Evolutionary conservation across 2,113 vertebrate species (phyloP), one percentile per base, ranked within the genome.

Genomic region (Pseudolaguvia tuberculata): DNA sequence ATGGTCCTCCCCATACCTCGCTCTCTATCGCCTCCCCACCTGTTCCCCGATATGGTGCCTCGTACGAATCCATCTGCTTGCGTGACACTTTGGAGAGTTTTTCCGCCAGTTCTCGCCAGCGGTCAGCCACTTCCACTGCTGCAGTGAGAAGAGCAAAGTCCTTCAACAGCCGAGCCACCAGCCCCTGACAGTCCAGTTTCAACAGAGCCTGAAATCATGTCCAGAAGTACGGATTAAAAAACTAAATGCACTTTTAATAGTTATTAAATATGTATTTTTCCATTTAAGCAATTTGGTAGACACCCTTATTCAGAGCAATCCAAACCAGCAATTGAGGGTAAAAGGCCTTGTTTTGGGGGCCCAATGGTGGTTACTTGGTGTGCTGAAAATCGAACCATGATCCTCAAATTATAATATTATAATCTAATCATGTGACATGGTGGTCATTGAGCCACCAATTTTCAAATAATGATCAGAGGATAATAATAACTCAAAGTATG

Each of bases 131-230:
- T 86, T 99, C 97, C 51, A 98, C 97, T 0, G 97, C 97, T 0
- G 96, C 97, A 81, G 97, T 99, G 78, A 99, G 91, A 51, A 99
- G 91, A 48, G 96, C 96, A 0, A 99, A 99, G 88, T 98, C 97
- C 91, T 98, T 94, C 77, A 98, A 86, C 39, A 98, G 92, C 1
- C 94, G 82, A 39, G 94, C 94, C 3, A 99, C 97, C 9, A 99
- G 89, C 14, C 97, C 97, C 85, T 99, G 97, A 85, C 95, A 98
- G 85, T 98, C 96, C 92, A 99, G 91, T 85, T 94, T 98, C 84
- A 99, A 84, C 65, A 99, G 86, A 25, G 96, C 97, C 97, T 99
- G 84, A 39, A 51, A 31, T 48, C 15, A n/a, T n/a, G n/a, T n/a
- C n/a, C n/a, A n/a, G n/a, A n/a, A n/a, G n/a, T n/a, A n/a, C n/a